Evolutionary conservation across 2,888 invertebrate species (phyloP).

Genomic region (Cacoxenus indagator): DNA sequence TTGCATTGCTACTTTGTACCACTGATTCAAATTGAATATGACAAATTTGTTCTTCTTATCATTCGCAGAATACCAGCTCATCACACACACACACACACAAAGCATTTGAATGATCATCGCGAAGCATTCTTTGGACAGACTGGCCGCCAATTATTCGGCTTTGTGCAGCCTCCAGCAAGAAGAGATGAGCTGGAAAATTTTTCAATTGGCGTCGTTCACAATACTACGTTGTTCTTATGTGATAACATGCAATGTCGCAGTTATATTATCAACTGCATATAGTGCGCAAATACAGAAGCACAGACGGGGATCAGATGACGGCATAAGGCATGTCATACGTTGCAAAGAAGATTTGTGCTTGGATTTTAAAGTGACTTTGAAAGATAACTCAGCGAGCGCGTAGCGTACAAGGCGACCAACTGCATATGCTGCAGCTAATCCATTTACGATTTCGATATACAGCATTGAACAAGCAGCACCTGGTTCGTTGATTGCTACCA

Average conservation of each 20-base stretch:
- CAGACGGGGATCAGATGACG: constrained; percentile 92
- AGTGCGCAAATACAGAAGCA: constrained; percentile 88
- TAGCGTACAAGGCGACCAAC: constrained; percentile 67
- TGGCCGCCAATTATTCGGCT: constrained; percentile 72
- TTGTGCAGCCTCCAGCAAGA: constrained; percentile 71
- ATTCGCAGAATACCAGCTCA: constrained; percentile 75
- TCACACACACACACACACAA: constrained; percentile 76
- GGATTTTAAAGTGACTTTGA: constrained; percentile 50
- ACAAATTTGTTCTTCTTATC: constrained; percentile 72
- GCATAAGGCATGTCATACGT: constrained; percentile 75
- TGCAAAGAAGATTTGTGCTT: constrained; percentile 40
- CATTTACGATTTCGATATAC: constrained; percentile 52
- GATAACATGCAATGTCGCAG: constrained; percentile 83
- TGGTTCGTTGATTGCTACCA: constrained; percentile 53
- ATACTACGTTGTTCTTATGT: constrained; percentile 81
- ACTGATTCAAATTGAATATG: constrained; percentile 92
- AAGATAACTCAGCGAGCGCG: constrained; percentile 56
- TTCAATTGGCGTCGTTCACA: constrained; percentile 72
- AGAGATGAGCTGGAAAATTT: constrained; percentile 75
- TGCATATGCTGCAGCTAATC: constrained; percentile 62
- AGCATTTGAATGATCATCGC: constrained; percentile 73
- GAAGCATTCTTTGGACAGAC: constrained; percentile 72
- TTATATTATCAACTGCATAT: constrained; percentile 69
- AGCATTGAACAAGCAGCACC: constrained; percentile 57
- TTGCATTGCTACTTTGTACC: constrained; percentile 96